Evolutionary conservation across 2,888 invertebrate species (phyloP).

Genomic region (Mesorhabditis sp.): DNA sequence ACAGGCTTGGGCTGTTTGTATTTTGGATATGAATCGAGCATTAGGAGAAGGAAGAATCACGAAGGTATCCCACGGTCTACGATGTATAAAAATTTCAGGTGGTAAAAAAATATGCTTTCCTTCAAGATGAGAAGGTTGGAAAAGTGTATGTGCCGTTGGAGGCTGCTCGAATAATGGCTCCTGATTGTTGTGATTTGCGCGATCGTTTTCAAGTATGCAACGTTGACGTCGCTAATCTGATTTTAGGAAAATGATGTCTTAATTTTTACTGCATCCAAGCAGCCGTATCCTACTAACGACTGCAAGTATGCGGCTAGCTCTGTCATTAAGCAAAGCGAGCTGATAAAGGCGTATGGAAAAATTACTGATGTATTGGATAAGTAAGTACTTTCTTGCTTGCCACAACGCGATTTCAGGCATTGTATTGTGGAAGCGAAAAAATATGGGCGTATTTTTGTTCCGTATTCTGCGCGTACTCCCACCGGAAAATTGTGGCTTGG

Average conservation of each 20-base stretch:
- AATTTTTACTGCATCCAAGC: conserved; percentile 34
- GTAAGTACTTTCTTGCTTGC: conserved; percentile 19
- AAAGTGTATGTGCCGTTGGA: conserved; percentile 34
- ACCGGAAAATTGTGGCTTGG: conserved; percentile 34
- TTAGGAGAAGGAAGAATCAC: conserved; percentile 13
- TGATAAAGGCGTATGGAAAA: conserved; percentile 24
- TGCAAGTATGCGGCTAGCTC: conserved; percentile 24
- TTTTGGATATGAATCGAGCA: conserved; percentile 10
- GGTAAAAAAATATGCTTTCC: conserved; percentile 27
- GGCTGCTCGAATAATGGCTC: conserved; percentile 22
- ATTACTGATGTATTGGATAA: conserved; percentile 32
- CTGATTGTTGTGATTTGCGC: conserved; percentile 28
- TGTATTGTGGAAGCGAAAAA: conserved; percentile 33
- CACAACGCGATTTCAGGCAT: conserved; percentile 24
- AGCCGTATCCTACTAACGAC: conserved; percentile 19
- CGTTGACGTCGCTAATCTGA: background rate
- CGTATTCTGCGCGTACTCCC: conserved; percentile 35
- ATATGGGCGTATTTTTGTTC: conserved; percentile 40
- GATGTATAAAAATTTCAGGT: conserved; percentile 8
- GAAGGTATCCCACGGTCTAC: background rate
- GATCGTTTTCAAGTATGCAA: conserved; percentile 28
- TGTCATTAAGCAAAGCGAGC: conserved; percentile 25
- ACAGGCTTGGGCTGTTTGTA: no score
- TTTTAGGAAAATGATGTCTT: conserved; percentile 35
- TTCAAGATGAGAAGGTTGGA: conserved; percentile 30